Evolutionary conservation across 2,888 invertebrate species (phyloP), one percentile per base, ranked within the genome.

Genomic region (Drepanosiphum platanoidis): DNA sequence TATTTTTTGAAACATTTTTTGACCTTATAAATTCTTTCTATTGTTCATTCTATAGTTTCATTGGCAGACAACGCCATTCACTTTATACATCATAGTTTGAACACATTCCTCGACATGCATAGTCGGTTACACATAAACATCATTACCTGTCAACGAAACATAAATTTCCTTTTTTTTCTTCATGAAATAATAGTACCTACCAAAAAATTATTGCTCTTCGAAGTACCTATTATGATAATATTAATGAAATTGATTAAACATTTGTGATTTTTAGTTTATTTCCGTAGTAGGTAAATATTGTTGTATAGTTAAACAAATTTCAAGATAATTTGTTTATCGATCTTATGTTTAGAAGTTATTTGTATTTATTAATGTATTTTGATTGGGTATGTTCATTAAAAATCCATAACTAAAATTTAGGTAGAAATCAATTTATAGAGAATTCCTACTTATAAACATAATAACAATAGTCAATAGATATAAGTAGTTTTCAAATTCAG

Each of bases 101-200:
- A 36, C 42, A 66, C 82, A 74, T 83, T 83, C 74, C 42, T 83
- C 46, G 74, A 83, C 74, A 74, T 74, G 82, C 74, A 46, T 46
- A 83, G 82, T 74, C 42, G 74, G 64, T 64, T 74, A 58, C 64
- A 64, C 34, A 66, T 83, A 32, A 64, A n/a, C n/a, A n/a, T 72
- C 72, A 32, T 71, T 64, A 46, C 36, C 52, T 2, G 52, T 70
- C n/a, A 8, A 80, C n/a, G 27, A 58, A 70, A 58, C 34, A 36
- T 27, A 70, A 81, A 58, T 80, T 52, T 8, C 7, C 5, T 66
- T 27, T 68, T 77, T 78, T 46, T 18, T 32, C 0, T 11, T 27
- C 34, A 1, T 27, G 34, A 68, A 34, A 52, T 80, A 70, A 80
- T 52, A 34, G 27, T 52, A 66, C 3, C 8, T 27, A 1, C n/a